These are phyloP conservation scores for Ophraella communa DNA, from an alignment of 2,888 invertebrate species.

Conservation along the genomic window DNA sequence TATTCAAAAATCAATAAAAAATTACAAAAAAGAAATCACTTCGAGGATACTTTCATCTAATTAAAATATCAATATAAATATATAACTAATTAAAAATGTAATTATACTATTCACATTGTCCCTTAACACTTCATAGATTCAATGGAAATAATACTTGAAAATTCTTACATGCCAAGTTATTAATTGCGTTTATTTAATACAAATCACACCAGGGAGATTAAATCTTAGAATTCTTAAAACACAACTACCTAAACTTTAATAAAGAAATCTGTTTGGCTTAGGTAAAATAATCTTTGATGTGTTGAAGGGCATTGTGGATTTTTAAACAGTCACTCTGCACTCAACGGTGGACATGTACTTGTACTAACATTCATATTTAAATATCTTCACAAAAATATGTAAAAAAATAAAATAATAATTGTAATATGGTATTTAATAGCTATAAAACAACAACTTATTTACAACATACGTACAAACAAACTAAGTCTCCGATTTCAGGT, in stretches of 20 bases:
- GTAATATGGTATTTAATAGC: slow-evolving; percentile 60
- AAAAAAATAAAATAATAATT: slow-evolving; percentile 63
- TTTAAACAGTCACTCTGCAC: slow-evolving; percentile 60
- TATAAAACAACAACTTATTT: slow-evolving; percentile 63
- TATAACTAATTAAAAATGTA: slow-evolving; percentile 59
- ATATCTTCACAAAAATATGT: slow-evolving; percentile 63
- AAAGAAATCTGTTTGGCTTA: not conserved
- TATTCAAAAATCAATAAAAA: slow-evolving; percentile 59
- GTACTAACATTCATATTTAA: slow-evolving; percentile 62
- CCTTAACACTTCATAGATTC: not conserved
- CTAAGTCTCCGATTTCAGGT: slow-evolving; percentile 53
- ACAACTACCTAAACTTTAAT: not conserved
- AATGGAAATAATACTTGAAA: not conserved
- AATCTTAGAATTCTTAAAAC: no score
- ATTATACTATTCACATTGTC: slow-evolving; percentile 2
- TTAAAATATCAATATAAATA: slow-evolving; percentile 61
- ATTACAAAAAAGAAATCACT: slow-evolving; percentile 56
- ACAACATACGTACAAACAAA: slow-evolving; percentile 59
- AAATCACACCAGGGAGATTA: no score
- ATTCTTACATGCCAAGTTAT: not conserved
- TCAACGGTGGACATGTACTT: slow-evolving; percentile 59
- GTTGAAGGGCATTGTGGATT: slow-evolving; percentile 37
- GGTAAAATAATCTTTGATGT: not conserved
- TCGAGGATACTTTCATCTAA: slow-evolving; percentile 55
- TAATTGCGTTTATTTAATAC: no score